Conservation (phyloP, 2,888 invertebrate species). For the Hyposoter dolosus region DNA sequence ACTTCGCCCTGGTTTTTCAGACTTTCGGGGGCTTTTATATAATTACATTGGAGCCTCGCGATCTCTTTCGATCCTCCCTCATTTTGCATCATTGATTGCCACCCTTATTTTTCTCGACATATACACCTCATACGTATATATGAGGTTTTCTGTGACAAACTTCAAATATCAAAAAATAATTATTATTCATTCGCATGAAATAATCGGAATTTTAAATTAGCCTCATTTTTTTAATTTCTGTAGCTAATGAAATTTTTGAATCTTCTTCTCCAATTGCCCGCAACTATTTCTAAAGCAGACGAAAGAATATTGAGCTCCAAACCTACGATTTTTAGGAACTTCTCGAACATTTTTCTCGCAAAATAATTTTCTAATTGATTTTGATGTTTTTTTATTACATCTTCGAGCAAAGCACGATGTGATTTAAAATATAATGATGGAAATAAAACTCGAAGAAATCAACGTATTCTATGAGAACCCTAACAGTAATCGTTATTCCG, state of each 20-base stretch:
- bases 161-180: not conserved
- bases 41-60: constrained; percentile 57
- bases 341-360: not conserved
- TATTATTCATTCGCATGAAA: not conserved
- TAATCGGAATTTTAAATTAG: not conserved
- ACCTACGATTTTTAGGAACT: not conserved
- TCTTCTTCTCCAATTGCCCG: not conserved
- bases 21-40: constrained; percentile 56
- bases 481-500: not conserved
- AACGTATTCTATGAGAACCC: not conserved
- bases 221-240: not conserved
- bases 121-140: not conserved
- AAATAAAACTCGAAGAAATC: not conserved
- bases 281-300: too few species aligned
- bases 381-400: not conserved
- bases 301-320: too few species aligned
- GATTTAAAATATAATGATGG: too few species aligned
- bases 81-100: constrained; percentile 23
- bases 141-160: not conserved
- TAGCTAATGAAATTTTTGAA: not conserved
- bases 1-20: constrained; percentile 47
- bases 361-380: not conserved
- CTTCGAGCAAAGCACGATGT: too few species aligned
- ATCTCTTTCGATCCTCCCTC: constrained; percentile 44
- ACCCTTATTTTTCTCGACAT: constrained; percentile 1